Evolutionary conservation across 2,888 invertebrate genomes (phyloP), one percentile per base, ranked within the genome.

Genomic region (Megamerina dolium): DNA sequence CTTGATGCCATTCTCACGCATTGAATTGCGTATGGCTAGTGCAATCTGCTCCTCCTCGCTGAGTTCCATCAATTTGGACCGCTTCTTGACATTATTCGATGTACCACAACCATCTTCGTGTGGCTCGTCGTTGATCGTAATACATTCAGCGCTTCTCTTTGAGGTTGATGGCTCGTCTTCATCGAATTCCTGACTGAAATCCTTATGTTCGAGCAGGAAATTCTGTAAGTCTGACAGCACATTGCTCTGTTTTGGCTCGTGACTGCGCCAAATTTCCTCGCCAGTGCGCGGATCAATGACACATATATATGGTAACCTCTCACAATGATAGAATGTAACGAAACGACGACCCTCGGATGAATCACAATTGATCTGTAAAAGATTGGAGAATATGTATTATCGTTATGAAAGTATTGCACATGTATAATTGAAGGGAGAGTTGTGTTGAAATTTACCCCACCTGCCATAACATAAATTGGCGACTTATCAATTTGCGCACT

Each of bases 401-500:
- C 23, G n/a, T 34, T 34, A 3, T 31, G 8, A 31, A 6, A 31
- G n/a, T 13, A 13, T 31, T n/a, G n/a, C 8, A 19, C 6, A 6
- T 10, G 6, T 35, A 12, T 35, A n/a, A 35, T 6, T 18, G 35
- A 6, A 19, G 18, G n/a, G 12, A 33, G 23, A 30, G 3, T 31
- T 13, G 2, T 14, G 18, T 27, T 41, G n/a, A n/a, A n/a, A n/a
- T n/a, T n/a, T n/a, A n/a, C n/a, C 54, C 45, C 14, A 80, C 80
- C 76, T 85, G 84, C 80, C 81, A 83, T 55, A 84, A 74, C 13
- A 83, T 66, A 61, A 85, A 85, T 60, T 81, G 77, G 41, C 79
- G 75, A 35, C 75, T 74, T 17, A 85, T 70, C 43, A 84, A 67
- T 42, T 75, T 74, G 48, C 78, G 76, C 5, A 85, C 75, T 43